Evolutionary conservation across 2,113 vertebrate species (phyloP).

Genomic region (Ibidorhyncha struthersii): DNA sequence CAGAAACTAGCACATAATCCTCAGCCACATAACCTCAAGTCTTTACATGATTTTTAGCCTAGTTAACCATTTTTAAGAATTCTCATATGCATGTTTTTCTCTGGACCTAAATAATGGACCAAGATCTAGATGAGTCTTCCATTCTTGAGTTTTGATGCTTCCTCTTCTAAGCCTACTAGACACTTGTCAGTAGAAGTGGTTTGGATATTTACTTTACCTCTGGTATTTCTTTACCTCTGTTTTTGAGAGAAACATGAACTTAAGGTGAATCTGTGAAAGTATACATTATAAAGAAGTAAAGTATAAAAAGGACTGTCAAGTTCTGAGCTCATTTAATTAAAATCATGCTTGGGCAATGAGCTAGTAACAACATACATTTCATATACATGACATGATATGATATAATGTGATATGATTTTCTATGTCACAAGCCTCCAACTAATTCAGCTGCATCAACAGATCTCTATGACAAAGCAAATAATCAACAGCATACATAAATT

Average conservation of each 20-base stretch:
- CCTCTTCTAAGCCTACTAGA: neutral
- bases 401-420: neutral
- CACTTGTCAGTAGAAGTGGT: neutral
- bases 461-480: neutral
- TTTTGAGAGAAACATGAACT: neutral
- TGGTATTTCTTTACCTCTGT: neutral
- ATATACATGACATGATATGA: neutral
- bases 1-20: neutral
- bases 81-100: neutral
- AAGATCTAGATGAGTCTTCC: neutral
- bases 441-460: neutral
- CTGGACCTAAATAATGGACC: neutral
- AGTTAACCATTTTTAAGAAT: neutral
- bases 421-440: neutral
- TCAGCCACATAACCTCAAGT: neutral
- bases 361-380: neutral
- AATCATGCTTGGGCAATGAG: neutral
- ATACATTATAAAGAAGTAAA: neutral
- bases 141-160: neutral
- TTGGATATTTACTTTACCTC: neutral
- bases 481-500: neutral
- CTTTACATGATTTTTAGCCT: neutral
- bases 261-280: neutral
- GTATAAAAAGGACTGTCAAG: neutral
- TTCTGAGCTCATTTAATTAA: neutral